A percentile compares a stretch with the other conserved stretches of the same genome.
Conservation (phyloP, 2,113 vertebrate genomes). For the Ranitomeya variabilis region DNA sequence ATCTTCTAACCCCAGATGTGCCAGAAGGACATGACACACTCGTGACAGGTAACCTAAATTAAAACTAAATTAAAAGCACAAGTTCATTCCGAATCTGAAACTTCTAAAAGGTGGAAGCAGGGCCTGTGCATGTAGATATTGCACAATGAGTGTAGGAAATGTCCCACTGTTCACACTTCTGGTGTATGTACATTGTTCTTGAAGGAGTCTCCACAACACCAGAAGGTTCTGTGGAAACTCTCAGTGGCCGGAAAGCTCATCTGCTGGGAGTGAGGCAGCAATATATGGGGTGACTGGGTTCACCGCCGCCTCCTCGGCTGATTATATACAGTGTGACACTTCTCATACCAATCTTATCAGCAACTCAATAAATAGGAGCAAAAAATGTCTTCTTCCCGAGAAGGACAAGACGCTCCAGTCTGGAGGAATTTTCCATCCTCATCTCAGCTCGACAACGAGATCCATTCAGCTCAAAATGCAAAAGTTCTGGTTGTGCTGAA, state of each 20-base stretch:
- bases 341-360: conserved; percentile 5
- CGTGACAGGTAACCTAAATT: no score
- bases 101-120: no score
- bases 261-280: background rate
- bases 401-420: no score
- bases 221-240: no score
- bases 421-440: conserved; percentile 12
- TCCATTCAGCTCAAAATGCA: background rate
- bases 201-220: no score
- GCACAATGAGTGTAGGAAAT: background rate
- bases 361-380: background rate
- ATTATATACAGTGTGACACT: background rate
- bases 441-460: background rate
- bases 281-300: conserved; percentile 30
- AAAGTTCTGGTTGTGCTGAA: background rate
- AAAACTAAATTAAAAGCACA: no score
- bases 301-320: background rate
- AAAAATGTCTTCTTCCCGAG: background rate
- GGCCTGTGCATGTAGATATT: background rate
- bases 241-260: background rate
- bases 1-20: no score
- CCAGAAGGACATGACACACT: no score
- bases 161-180: background rate
- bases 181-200: no score
- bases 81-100: no score